Percentiles rank a stretch among this genome's conserved stretches.
Evolutionary conservation across 2,113 vertebrate species (phyloP).

Genomic region (Cariama cristata): DNA sequence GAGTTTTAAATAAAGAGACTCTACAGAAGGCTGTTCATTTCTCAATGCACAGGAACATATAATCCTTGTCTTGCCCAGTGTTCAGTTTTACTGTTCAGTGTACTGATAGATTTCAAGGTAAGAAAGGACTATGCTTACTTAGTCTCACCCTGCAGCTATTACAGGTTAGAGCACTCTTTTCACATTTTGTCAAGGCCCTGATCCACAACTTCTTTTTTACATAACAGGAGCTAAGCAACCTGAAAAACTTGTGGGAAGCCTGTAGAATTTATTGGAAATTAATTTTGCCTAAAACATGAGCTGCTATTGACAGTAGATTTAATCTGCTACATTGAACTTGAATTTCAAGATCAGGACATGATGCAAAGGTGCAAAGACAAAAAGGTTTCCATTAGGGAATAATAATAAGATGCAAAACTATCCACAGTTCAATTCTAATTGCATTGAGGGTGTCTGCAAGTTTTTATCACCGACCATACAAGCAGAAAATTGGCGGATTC

Average conservation of each 20-base stretch:
- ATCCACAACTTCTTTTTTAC: neutral
- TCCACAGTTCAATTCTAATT: neutral
- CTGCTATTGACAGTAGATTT: neutral
- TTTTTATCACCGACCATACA: neutral
- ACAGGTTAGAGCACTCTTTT: neutral
- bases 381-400: neutral
- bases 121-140: neutral
- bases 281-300: neutral
- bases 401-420: neutral
- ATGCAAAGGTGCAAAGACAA: neutral
- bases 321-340: neutral
- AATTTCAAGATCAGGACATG: neutral
- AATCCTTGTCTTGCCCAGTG: neutral
- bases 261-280: neutral
- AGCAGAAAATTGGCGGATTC: neutral
- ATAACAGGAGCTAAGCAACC: neutral
- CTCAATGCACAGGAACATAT: fast-evolving
- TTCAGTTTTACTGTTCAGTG: neutral
- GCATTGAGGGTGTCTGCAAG: neutral
- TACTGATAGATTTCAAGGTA: neutral
- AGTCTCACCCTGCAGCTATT: neutral
- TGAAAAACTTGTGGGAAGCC: neutral
- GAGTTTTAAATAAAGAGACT: neutral
- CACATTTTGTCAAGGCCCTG: neutral
- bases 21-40: neutral